phyloP scores from a whole-genome alignment of 2,113 vertebrate genomes.

The Pavo muticus region DNA sequence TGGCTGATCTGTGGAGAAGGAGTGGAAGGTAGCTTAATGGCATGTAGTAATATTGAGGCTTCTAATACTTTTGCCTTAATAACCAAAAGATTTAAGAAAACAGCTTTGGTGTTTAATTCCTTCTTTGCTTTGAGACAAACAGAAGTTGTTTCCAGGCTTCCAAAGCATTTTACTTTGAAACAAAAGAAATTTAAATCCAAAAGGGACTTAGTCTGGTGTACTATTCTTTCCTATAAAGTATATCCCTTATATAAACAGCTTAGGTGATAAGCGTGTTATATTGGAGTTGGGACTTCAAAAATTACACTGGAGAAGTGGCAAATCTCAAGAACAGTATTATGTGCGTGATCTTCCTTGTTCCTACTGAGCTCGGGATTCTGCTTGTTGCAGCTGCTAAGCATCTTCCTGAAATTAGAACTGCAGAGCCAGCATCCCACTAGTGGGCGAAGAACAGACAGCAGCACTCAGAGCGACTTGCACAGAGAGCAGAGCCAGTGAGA shows the following conservation, averaged over 20 bases:
- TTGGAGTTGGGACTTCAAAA: conserved; percentile 46
- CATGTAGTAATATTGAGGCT: conserved; percentile 30
- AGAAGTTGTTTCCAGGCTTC: neutral
- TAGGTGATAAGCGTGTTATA: conserved; percentile 13
- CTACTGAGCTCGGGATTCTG: neutral
- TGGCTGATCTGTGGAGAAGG: neutral
- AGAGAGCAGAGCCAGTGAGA: neutral
- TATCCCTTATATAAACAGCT: conserved; percentile 49
- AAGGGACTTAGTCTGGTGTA: neutral
- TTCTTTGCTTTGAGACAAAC: neutral
- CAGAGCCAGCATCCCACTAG: neutral
- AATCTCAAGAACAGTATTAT: conserved; percentile 28
- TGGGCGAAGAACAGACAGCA: neutral
- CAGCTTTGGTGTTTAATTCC: conserved; percentile 57
- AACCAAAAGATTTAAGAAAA: conserved; percentile 52
- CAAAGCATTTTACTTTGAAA: conserved; percentile 18
- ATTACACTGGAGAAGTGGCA: conserved; percentile 23
- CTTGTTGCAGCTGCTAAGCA: neutral
- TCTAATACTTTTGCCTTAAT: conserved; percentile 53
- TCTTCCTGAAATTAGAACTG: neutral
- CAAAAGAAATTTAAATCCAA: conserved; percentile 34
- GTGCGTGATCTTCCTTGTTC: neutral
- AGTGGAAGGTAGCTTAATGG: conserved; percentile 13
- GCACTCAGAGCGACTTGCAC: rapidly evolving
- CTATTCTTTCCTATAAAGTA: neutral